phyloP scores from a whole-genome alignment of 2,888 invertebrate genomes.

The Electrophaes corylata region DNA sequence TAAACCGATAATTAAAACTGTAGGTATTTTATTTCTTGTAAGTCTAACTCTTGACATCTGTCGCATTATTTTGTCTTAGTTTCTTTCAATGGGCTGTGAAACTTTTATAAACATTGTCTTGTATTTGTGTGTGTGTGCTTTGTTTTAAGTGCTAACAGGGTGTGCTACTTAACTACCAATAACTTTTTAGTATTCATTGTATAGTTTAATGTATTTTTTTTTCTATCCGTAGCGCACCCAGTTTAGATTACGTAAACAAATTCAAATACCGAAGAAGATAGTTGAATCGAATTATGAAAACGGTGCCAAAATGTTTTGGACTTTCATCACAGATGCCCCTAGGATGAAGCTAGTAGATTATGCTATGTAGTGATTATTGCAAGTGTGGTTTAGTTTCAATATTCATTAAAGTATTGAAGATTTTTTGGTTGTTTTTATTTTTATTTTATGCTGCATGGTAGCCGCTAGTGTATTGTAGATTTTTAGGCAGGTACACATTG shows the following conservation, averaged over 20 bases:
- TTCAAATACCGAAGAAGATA: slow-evolving; percentile 79
- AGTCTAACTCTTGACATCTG: slow-evolving; percentile 23
- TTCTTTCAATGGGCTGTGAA: slow-evolving; percentile 36
- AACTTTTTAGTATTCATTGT: slow-evolving; percentile 11
- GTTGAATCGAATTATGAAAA: slow-evolving; percentile 31
- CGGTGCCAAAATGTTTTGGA: slow-evolving; percentile 40
- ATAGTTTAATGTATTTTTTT: slow-evolving; percentile 44
- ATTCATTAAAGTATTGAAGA: slow-evolving; percentile 75
- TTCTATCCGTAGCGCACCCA: slow-evolving; percentile 79
- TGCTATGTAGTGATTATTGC: slow-evolving; percentile 57
- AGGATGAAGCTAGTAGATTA: slow-evolving; percentile 57
- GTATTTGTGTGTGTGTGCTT: slow-evolving; percentile 33
- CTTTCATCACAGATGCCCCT: slow-evolving; percentile 40
- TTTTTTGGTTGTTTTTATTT: slow-evolving; percentile 69
- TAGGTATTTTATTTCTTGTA: slow-evolving; percentile 23
- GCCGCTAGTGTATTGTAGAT: slow-evolving; percentile 30
- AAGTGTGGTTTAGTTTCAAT: slow-evolving; percentile 69
- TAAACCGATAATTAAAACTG: slow-evolving; percentile 38
- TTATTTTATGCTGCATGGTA: slow-evolving; percentile 73
- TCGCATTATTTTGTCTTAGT: slow-evolving; percentile 17
- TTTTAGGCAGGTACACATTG: slow-evolving; percentile 19
- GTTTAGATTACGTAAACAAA: slow-evolving; percentile 77
- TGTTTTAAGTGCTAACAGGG: slow-evolving; percentile 56
- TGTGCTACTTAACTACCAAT: slow-evolving; percentile 57
- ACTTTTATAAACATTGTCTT: slow-evolving; percentile 30